Percentiles rank a stretch among this genome's conserved stretches.
Conservation (phyloP, 2,113 vertebrate genomes). For the Acrocephalus kingi region DNA sequence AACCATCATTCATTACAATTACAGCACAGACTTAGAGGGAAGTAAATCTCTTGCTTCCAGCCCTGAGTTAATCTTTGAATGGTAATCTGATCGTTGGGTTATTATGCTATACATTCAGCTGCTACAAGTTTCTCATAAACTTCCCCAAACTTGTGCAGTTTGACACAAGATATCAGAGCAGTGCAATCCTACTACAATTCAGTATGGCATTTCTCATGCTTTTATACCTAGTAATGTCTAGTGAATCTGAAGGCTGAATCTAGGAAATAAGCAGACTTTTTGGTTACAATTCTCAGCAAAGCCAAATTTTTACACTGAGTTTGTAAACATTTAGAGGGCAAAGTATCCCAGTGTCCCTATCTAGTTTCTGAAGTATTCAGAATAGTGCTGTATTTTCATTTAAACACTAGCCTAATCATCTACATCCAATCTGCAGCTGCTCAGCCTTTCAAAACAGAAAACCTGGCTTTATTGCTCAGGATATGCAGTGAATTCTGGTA, state of each 20-base stretch:
- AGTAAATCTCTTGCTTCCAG: background rate
- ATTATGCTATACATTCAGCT: background rate
- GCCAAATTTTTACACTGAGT: background rate
- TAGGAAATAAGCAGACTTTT: background rate
- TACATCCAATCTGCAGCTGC: background rate
- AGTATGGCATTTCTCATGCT: background rate
- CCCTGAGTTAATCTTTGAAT: background rate
- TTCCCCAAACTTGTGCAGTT: background rate
- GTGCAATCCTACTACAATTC: background rate
- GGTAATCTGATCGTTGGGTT: background rate
- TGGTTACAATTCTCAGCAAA: background rate
- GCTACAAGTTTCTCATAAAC: background rate
- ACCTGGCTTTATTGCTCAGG: background rate
- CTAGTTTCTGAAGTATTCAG: background rate
- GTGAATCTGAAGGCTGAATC: background rate
- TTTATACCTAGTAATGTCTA: background rate
- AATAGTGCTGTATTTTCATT: background rate
- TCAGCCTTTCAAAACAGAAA: background rate
- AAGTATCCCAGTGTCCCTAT: background rate
- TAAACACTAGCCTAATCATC: background rate
- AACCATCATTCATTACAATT: background rate
- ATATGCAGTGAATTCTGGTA: background rate
- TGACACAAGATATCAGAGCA: background rate
- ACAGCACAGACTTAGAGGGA: background rate
- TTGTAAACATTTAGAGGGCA: background rate